A percentile compares a stretch with the other conserved stretches of the same genome.
phyloP scores from a whole-genome alignment of 2,888 invertebrate species.

The Amphimallon solstitiale region DNA sequence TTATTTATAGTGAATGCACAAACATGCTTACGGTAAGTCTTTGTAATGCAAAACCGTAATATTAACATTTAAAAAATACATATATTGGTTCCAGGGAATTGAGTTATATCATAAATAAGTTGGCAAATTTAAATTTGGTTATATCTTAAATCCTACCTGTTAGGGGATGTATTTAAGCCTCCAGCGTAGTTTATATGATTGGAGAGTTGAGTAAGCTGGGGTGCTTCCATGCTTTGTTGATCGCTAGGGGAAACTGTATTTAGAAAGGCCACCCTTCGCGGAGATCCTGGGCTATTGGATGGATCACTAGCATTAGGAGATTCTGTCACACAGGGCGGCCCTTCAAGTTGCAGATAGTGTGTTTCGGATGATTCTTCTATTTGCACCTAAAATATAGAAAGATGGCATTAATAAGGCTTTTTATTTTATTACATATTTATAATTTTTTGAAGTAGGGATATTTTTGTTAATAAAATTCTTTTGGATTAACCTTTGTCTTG shows the following conservation, averaged over 20 bases:
- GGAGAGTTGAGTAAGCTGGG: slow-evolving; percentile 59
- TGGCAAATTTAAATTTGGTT: too few relatives aligned
- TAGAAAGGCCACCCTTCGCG: slow-evolving; percentile 53
- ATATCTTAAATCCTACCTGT: slow-evolving; percentile 42
- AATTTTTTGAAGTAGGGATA: too few relatives aligned
- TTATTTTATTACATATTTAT: slow-evolving; percentile 9
- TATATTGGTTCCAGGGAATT: too few relatives aligned
- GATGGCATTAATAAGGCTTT: not conserved
- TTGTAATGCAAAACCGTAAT: too few relatives aligned
- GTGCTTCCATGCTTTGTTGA: slow-evolving; percentile 52
- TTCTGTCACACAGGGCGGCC: slow-evolving; percentile 51
- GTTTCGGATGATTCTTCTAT: slow-evolving; percentile 55
- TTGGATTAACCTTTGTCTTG: too few relatives aligned
- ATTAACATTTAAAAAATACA: too few relatives aligned
- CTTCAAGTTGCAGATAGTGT: slow-evolving; percentile 58
- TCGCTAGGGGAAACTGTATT: slow-evolving; percentile 51
- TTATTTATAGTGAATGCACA: too few relatives aligned
- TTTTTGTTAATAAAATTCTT: too few relatives aligned
- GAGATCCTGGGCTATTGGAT: slow-evolving; percentile 56
- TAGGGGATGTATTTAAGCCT: slow-evolving; percentile 47
- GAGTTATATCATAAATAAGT: too few relatives aligned
- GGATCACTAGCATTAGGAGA: slow-evolving; percentile 58
- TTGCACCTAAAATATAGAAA: slow-evolving; percentile 45
- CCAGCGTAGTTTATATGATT: slow-evolving; percentile 60
- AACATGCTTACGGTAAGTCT: too few relatives aligned